Evolutionary conservation across 2,888 invertebrate species (phyloP), one percentile per base, ranked within the genome.

Genomic region (Nematopogon swammerdamellus): DNA sequence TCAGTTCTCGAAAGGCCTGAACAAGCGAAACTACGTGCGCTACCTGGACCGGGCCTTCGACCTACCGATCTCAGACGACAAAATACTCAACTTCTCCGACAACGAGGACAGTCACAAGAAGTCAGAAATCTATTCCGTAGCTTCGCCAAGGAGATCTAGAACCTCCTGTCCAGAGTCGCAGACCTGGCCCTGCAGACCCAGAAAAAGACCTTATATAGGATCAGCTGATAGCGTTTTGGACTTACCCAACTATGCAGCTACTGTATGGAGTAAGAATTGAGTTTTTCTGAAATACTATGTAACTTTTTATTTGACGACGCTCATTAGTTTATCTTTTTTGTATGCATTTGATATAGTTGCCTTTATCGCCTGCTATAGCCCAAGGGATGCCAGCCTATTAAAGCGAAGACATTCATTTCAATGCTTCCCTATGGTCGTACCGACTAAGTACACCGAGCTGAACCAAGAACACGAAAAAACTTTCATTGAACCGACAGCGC

Each of bases 181-280:
- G 47, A 54, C 62, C 11, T 77, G 79, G 79, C 79, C 79, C 0
- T 79, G 79, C 48, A 53, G 58, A 0, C 76, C 79, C 0, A 56
- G 79, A 45, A 64, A 61, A 52, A 69, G 56, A 51, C 56, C 58
- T 17, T 69, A 60, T 46, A 54, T 79, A 2, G 63, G 68, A 0
- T 66, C 72, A 0, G 70, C 72, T 2, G 73, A 77, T 49, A 77
- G 69, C 55, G 65, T 79, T 1, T 58, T 79, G 18, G 79, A 79
- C 53, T 55, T 79, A 14, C 79, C 79, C 0, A 57, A 60, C 1
- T 77, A 75, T 14, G 14, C 11, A 3, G 36, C 36, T 14, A 36
- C 36, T 14, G 11, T 36, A 3, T 36, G 36, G 36, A 36, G 36
- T 36, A 14, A 36, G 36, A 8, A 4, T n/a, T n/a, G n/a, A n/a